Base-by-base conservation (phyloP, 1,140 invertebrate genomes). In the Aphelenchoides besseyi region DNA sequence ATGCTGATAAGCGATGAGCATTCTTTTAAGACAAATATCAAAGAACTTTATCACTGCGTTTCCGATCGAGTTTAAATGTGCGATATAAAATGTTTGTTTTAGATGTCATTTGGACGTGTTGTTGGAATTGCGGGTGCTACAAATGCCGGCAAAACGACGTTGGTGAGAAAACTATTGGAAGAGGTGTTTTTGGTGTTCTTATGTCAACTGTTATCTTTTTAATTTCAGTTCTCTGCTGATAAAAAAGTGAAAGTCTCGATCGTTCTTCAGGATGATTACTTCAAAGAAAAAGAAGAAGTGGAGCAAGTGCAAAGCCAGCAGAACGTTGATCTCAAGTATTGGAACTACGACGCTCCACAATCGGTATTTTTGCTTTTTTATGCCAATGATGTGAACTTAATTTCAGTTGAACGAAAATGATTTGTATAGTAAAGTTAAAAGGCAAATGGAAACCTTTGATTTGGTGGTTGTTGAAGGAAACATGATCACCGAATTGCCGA, bases 381-480 rank as follows among this genome's bases (percentile, higher is more conserved):
- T 30, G 59, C n/a, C n/a, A n/a, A n/a, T n/a, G n/a, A n/a, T 48
- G 26, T 18, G 30, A 61, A 61, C 2, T 23, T 12, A 48, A 48
- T 48, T 5, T 59, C 55, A 59, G 18, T 5, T 69, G 23, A 26
- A 61, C 8, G 3, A 2, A 8, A 30, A 2, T 23, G n/a, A 18
- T 8, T 26, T 69, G 28, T 54, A 18, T n/a, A 23, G 12, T 23
- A 30, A 64, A 5, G 37, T 69, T 35, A 12, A 61, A 8, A n/a
- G 30, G n/a, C 32, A 8, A 18, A 26, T 16, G 30, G 18, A 36
- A 30, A 36, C 3, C 29, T 69, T 33, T 35, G 70, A 71, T 33
- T 16, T 71, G 3, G 26, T 71, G 3, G 37, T 71, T 33, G 61
- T 71, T 37, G 70, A 71, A 18, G 70, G 70, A 37, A 71, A 71